Evolutionary conservation across 2,113 vertebrate genomes (phyloP), one percentile per base, ranked within the genome.

Genomic region (Rattus norvegicus): DNA sequence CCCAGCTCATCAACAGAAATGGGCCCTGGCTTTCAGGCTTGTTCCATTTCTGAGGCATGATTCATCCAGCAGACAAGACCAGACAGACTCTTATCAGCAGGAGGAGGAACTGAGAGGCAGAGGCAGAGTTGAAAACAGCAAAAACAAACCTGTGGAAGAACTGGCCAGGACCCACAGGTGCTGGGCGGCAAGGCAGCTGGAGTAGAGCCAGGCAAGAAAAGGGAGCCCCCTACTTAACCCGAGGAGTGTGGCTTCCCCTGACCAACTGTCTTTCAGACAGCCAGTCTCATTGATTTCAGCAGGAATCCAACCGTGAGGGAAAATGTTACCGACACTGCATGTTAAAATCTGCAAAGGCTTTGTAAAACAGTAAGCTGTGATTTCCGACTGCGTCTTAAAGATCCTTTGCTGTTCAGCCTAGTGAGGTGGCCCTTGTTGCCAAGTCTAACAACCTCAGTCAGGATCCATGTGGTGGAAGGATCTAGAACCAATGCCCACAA

Each of bases 31-130:
- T 95, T 61, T 30, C 36, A 61, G 95, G 91, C 77, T 7, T 75
- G 89, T 92, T 83, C 83, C 93, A 81, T 96, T 90, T 96, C 90
- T 95, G 73, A 95, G 91, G 56, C 47, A 56, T 97, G 97, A 97
- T 63, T 97, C 97, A 97, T 70, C 83, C 56, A 77, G 39, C 56
- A 94, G 87, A 95, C 96, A 94, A 92, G 96, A 95, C 94, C 91
- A 94, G 92, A 96, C 95, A 92, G 93, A 73, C 95, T 56, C 59
- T 33, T 61, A n/a, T 67, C 36, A 20, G 89, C 73, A 70, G 73
- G 52, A 93, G 76, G 69, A 93, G 81, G 88, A 47, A 54, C 54
- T 43, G 69, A 91, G 20, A 47, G 47, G 89, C n/a, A 30, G 65
- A 43, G 9, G 5, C 49, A 80, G 76, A 22, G 11, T n/a, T 61